A percentile compares a stretch with the other conserved stretches of the same genome.
These are phyloP conservation scores for Lepidotrigona ventralis DNA, from an alignment of 1,140 invertebrate species.

Conservation along the genomic window DNA sequence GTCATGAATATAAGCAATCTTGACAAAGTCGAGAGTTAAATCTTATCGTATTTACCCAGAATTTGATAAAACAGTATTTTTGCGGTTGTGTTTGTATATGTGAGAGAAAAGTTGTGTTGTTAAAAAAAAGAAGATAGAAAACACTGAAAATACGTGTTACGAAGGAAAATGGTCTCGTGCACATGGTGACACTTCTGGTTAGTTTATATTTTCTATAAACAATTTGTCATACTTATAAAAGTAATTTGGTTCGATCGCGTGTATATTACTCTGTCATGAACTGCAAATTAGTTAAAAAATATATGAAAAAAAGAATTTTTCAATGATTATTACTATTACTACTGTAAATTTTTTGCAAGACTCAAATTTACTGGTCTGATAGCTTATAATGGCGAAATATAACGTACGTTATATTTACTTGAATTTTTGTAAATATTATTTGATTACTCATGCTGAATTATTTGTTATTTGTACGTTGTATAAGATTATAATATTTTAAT, in stretches of 20 bases:
- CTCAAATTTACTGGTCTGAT: slow-evolving; percentile 58
- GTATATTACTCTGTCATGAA: background rate
- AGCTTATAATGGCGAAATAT: slow-evolving; percentile 65
- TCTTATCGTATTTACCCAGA: slow-evolving; percentile 24
- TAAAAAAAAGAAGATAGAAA: slow-evolving; percentile 14
- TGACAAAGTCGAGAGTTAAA: slow-evolving; percentile 45
- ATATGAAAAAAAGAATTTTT: background rate
- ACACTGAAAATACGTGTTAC: slow-evolving; percentile 25
- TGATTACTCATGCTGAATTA: background rate
- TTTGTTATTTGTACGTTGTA: no score
- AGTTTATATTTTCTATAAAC: slow-evolving; percentile 59
- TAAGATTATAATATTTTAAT: background rate
- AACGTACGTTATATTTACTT: slow-evolving; percentile 60
- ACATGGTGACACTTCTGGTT: slow-evolving; percentile 70
- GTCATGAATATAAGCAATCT: slow-evolving; percentile 49
- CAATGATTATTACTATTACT: slow-evolving; percentile 17
- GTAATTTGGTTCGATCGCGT: slow-evolving; percentile 11
- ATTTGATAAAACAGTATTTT: slow-evolving; percentile 18
- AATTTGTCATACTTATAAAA: slow-evolving; percentile 37
- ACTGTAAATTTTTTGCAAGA: slow-evolving; percentile 16
- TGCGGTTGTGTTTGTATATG: background rate
- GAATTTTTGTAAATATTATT: slow-evolving; percentile 40
- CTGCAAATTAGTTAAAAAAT: background rate
- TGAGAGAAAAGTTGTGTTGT: background rate
- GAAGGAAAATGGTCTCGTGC: slow-evolving; percentile 61